Base-by-base conservation (phyloP, 1,140 invertebrate species). In the Monochamus saltuarius region DNA sequence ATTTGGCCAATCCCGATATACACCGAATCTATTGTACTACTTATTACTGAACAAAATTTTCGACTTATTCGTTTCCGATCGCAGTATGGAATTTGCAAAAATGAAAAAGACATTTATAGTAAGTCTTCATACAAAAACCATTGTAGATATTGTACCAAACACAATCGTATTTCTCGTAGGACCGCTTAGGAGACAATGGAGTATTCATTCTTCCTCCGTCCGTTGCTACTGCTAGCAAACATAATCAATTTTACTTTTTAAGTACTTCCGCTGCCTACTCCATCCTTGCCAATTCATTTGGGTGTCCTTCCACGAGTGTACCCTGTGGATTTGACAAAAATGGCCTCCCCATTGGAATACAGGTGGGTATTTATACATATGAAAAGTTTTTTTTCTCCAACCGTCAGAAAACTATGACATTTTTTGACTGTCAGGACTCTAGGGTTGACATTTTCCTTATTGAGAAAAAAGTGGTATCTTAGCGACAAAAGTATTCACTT, bases 201-300 rank as follows among this genome's bases (percentile, higher is more conserved):
- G 85, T 97, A 14, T 81, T 95, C 43, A 78, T 96, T 7, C 92
- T 88, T 74, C 94, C 93, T 10, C 84, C 89, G 11, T 93, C 89
- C 70, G 85, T 88, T 8, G 61, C 54, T 10, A n/a, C 66, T 14
- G 69, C 71, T 0, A 56, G 62, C 29, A 63, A 62, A 47, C 71
- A 73, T 62, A 60, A 59, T 22, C 40, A 63, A 22, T 59, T 59
- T 16, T 47, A 22, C 17, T 61, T 68, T 17, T 13, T 49, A n/a
- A 49, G 45, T 9, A 38, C 54, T 39, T 40, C 36, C 2, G 38
- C 46, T n/a, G 37, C 42, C 9, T 69, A 67, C 53, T 46, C 67
- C 39, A 62, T 65, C 9, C 10, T 61, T 35, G 64, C 56, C 8
- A 96, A 95, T 75, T 83, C 87, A 6, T 73, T 94, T 3, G 90